Evolutionary conservation across 1,140 invertebrate genomes (phyloP).

Genomic region (Caenorhabditis elegans): DNA sequence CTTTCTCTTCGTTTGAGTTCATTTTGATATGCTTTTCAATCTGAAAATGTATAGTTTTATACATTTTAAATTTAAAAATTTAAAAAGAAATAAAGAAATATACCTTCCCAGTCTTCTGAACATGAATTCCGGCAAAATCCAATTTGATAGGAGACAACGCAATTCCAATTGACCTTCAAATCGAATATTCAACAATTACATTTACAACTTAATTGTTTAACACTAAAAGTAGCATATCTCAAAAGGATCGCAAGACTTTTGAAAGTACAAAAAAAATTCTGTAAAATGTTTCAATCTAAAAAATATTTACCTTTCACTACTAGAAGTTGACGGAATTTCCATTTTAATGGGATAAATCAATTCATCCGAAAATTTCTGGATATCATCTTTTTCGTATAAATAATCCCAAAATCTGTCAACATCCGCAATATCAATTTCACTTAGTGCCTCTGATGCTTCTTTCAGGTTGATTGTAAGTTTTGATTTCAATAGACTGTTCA

Average conservation of each 20-base stretch:
- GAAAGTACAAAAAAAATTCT: no score
- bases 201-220: background rate
- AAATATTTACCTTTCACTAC: background rate
- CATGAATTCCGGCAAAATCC: background rate
- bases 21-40: background rate
- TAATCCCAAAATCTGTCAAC: slow-evolving; percentile 14
- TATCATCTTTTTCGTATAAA: background rate
- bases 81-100: background rate
- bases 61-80: background rate
- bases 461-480: background rate
- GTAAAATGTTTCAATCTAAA: no score
- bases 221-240: no score
- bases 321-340: background rate
- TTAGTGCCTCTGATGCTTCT: background rate
- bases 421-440: background rate
- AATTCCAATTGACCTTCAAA: background rate
- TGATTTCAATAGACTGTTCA: background rate
- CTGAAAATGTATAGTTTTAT: background rate
- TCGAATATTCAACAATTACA: background rate
- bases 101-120: background rate
- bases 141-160: background rate
- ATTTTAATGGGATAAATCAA: background rate
- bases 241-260: no score
- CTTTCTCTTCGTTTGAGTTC: background rate
- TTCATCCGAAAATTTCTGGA: no score